These are phyloP conservation scores for Drosophila nasuta DNA, from an alignment of 1,140 invertebrate genomes.

Conservation along the genomic window DNA sequence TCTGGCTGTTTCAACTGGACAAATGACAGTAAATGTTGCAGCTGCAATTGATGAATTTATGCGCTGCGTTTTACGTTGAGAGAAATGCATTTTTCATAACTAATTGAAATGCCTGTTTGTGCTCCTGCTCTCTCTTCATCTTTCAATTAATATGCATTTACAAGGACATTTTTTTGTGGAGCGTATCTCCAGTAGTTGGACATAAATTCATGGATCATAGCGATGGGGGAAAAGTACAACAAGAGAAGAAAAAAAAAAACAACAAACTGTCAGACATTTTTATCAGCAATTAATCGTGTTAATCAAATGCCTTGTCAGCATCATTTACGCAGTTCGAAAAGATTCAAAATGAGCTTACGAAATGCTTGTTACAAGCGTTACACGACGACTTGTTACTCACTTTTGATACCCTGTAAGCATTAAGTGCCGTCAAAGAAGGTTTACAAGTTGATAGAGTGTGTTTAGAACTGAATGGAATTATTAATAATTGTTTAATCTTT, in stretches of 20 bases:
- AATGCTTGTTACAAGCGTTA: constrained; percentile 39
- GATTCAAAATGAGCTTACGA: constrained; percentile 68
- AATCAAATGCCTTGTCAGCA: constrained; percentile 83
- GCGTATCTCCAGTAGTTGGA: constrained; percentile 64
- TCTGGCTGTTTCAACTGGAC: constrained; percentile 51
- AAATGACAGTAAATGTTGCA: constrained; percentile 71
- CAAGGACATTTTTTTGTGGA: constrained; percentile 17
- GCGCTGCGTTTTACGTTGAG: constrained; percentile 62
- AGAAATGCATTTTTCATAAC: constrained; percentile 78
- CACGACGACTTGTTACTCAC: constrained; percentile 44
- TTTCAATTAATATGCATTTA: constrained; percentile 59
- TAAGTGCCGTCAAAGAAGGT: not conserved
- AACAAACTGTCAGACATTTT: constrained; percentile 82
- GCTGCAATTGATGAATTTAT: constrained; percentile 79
- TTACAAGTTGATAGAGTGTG: not conserved
- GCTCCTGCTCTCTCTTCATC: constrained; percentile 7
- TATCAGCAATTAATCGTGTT: constrained; percentile 83
- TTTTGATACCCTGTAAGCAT: constrained; percentile 26
- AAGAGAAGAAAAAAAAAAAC: not conserved
- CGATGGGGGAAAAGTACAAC: not conserved
- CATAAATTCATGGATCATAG: not conserved
- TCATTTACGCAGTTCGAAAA: constrained; percentile 65
- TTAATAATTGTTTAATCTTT: not conserved
- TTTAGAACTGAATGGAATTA: not conserved
- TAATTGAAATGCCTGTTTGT: constrained; percentile 59